These are phyloP conservation scores for Oeneis ivallda DNA, from an alignment of 2,888 invertebrate genomes.

Conservation along the genomic window DNA sequence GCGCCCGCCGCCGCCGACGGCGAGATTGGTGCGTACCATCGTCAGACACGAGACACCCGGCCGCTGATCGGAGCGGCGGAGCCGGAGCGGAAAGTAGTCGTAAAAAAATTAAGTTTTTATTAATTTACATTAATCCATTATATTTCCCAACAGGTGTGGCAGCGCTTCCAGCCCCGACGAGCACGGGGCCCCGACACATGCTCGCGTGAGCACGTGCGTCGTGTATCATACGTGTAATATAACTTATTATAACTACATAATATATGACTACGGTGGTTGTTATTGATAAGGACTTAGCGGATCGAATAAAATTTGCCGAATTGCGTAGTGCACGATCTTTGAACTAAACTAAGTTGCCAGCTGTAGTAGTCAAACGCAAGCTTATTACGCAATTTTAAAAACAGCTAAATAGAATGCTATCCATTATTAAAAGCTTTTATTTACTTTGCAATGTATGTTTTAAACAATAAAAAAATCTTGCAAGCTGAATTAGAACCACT, in stretches of 20 bases:
- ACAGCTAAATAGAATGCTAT: no score
- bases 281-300: not conserved
- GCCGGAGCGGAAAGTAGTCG: conserved; percentile 49
- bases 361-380: no score
- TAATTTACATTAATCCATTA: not conserved
- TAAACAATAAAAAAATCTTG: no score
- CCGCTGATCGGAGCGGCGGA: conserved; percentile 44
- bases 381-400: no score
- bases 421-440: no score
- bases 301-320: not conserved
- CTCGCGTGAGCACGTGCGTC: conserved; percentile 42
- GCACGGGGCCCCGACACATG: conserved; percentile 31
- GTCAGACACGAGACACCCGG: conserved; percentile 44
- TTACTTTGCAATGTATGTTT: no score
- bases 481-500: no score
- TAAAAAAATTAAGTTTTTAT: no score
- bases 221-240: conserved; percentile 12
- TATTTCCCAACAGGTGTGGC: conserved; percentile 41
- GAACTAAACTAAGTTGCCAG: no score
- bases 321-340: no score
- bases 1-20: conserved; percentile 64
- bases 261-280: not conserved
- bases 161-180: conserved; percentile 39
- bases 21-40: conserved; percentile 54
- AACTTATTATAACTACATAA: conserved; percentile 19